A percentile compares a stretch with the other conserved stretches of the same genome.
phyloP scores from a whole-genome alignment of 2,888 invertebrate genomes.

The Amaurobius ferox region DNA sequence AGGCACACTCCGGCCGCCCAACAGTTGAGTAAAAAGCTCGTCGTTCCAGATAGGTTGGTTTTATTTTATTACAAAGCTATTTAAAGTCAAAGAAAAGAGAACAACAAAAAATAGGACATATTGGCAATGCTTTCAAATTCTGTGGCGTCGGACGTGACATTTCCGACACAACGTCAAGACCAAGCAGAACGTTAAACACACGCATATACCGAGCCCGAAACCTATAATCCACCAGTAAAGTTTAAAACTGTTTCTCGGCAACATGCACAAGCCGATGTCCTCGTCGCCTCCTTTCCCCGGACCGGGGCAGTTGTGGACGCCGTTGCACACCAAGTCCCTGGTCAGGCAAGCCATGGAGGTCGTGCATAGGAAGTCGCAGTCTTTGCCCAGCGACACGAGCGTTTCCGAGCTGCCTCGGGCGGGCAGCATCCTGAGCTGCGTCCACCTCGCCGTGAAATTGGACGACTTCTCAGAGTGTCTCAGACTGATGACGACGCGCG shows the following conservation, averaged over 20 bases:
- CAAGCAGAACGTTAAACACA: constrained; percentile 62
- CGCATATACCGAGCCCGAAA: constrained; percentile 58
- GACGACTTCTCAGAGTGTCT: constrained; percentile 30
- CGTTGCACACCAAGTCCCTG: constrained; percentile 89
- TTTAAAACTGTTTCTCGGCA: constrained; percentile 57
- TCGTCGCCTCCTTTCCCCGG: constrained; percentile 76
- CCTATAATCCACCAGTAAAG: constrained; percentile 72
- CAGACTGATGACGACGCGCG: constrained; percentile 54
- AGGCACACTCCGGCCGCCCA: too few species aligned
- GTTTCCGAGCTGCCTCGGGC: constrained; percentile 61
- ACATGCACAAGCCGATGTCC: constrained; percentile 47
- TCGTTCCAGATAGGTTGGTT: too few species aligned
- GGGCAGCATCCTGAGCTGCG: constrained; percentile 70
- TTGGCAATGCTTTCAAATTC: constrained; percentile 66
- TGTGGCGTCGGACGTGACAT: constrained; percentile 57
- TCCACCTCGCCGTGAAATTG: constrained; percentile 70
- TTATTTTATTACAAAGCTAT: too few species aligned
- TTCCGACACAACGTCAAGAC: constrained; percentile 59
- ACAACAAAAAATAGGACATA: too few species aligned
- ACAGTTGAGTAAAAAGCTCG: too few species aligned
- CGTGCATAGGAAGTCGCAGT: constrained; percentile 91
- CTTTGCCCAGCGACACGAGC: constrained; percentile 75
- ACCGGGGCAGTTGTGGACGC: constrained; percentile 85
- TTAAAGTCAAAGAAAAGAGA: too few species aligned
- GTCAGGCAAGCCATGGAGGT: constrained; percentile 89